Conservation (phyloP, 2,113 vertebrate genomes). For the Typhlomys cinereus region DNA sequence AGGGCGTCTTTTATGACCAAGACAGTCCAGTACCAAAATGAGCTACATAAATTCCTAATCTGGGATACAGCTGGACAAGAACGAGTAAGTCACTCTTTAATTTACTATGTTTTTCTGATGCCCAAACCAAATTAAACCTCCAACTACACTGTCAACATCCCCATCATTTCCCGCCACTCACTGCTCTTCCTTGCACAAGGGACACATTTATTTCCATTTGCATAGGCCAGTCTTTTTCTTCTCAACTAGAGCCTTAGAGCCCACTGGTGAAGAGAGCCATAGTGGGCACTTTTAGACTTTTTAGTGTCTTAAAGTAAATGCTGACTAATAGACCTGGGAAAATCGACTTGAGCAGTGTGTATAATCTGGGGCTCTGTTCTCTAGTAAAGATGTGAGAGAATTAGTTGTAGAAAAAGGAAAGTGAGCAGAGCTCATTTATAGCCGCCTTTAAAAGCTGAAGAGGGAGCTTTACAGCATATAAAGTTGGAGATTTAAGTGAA, state of each 20-base stretch:
- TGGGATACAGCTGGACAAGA: slow-evolving; percentile 99
- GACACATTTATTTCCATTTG: slow-evolving; percentile 7
- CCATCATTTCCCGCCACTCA: background rate
- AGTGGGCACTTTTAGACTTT: slow-evolving; percentile 30
- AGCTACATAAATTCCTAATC: slow-evolving; percentile 97
- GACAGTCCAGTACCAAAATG: slow-evolving; percentile 97
- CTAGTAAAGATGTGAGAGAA: slow-evolving; percentile 1
- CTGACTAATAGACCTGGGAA: slow-evolving; percentile 42
- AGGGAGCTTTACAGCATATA: slow-evolving; percentile 37
- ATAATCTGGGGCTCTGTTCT: slow-evolving; percentile 27
- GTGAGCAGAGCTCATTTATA: slow-evolving; percentile 50
- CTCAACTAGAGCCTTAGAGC: slow-evolving; percentile 27
- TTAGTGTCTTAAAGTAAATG: slow-evolving; percentile 54
- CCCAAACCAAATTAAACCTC: slow-evolving; percentile 1
- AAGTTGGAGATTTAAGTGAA: slow-evolving; percentile 61
- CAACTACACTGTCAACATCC: background rate
- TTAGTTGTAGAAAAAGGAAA: slow-evolving; percentile 36
- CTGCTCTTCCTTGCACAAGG: background rate
- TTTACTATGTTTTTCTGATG: slow-evolving; percentile 60
- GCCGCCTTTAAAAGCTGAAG: slow-evolving; percentile 63
- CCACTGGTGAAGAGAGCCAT: slow-evolving; percentile 1
- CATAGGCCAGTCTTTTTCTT: slow-evolving; percentile 8
- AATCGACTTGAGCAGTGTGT: background rate
- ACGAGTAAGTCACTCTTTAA: slow-evolving; percentile 87
- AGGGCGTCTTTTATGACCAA: slow-evolving; percentile 99